Evolutionary conservation across 2,888 invertebrate genomes (phyloP).

Genomic region (Andrena hattorfiana): DNA sequence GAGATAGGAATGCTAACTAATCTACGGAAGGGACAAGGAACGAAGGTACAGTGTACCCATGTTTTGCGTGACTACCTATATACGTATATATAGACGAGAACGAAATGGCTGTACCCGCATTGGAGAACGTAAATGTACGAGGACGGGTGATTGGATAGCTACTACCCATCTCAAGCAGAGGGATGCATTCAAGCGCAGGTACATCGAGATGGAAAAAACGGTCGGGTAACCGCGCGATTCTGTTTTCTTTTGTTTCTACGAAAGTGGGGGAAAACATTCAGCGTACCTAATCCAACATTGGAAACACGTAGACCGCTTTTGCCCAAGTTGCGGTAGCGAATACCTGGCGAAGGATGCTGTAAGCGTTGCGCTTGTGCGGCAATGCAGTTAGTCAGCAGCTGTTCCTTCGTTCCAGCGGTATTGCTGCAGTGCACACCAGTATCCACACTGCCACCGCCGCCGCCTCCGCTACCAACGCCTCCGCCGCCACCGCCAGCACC

Average conservation of each 20-base stretch:
- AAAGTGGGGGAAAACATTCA: slow-evolving; percentile 74
- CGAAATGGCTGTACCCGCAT: no score
- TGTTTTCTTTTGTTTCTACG: slow-evolving; percentile 45
- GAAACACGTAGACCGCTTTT: slow-evolving; percentile 98
- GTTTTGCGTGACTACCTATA: no score
- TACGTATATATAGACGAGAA: no score
- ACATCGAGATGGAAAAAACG: slow-evolving; percentile 37
- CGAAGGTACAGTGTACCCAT: no score
- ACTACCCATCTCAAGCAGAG: no score
- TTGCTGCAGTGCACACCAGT: slow-evolving; percentile 85
- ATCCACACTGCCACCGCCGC: slow-evolving; percentile 82
- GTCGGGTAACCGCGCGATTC: slow-evolving; percentile 38
- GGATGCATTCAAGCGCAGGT: slow-evolving; percentile 7
- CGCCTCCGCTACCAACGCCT: slow-evolving; percentile 84
- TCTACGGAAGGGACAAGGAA: no score
- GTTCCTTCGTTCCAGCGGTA: slow-evolving; percentile 86
- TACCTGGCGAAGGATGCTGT: slow-evolving; percentile 91
- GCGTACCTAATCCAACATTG: slow-evolving; percentile 94
- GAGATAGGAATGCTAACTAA: no score
- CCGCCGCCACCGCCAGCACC: slow-evolving; percentile 86
- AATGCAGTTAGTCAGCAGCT: slow-evolving; percentile 85
- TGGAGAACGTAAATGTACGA: no score
- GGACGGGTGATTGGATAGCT: no score
- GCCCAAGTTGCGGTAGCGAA: slow-evolving; percentile 96
- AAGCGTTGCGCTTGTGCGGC: slow-evolving; percentile 86